Conservation (phyloP, 2,888 invertebrate species). For the Xylophagus ater region DNA sequence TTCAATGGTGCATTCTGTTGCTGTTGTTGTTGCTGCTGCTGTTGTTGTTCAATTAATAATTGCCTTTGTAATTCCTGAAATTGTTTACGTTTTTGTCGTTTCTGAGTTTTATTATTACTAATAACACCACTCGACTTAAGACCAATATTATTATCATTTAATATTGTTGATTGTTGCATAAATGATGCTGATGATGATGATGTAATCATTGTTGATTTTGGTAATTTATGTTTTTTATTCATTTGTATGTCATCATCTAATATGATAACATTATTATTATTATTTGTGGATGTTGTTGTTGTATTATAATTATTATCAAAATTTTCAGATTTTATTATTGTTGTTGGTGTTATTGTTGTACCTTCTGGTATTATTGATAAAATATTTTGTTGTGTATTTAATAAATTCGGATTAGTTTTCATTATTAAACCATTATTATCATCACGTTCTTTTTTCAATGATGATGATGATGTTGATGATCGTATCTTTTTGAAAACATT, state of each 20-base stretch:
- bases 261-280: too few relatives aligned
- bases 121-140: not conserved
- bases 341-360: constrained; percentile 35
- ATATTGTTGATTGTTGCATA: not conserved
- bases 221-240: too few relatives aligned
- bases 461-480: constrained; percentile 24
- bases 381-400: too few relatives aligned
- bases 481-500: constrained; percentile 80
- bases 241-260: too few relatives aligned
- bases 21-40: constrained; percentile 8
- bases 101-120: not conserved
- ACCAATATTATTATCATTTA: not conserved
- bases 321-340: too few relatives aligned
- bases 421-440: too few relatives aligned
- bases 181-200: too few relatives aligned
- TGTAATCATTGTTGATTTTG: too few relatives aligned
- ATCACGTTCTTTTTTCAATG: too few relatives aligned
- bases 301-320: too few relatives aligned
- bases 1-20: constrained; percentile 14
- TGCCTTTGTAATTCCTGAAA: not conserved
- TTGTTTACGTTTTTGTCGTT: not conserved
- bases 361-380: constrained; percentile 28
- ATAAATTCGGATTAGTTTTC: too few relatives aligned
- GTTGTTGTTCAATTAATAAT: not conserved
- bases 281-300: too few relatives aligned